Evolutionary conservation across 2,888 invertebrate species (phyloP), one percentile per base, ranked within the genome.

Genomic region (Tuberolachnus salignus): DNA sequence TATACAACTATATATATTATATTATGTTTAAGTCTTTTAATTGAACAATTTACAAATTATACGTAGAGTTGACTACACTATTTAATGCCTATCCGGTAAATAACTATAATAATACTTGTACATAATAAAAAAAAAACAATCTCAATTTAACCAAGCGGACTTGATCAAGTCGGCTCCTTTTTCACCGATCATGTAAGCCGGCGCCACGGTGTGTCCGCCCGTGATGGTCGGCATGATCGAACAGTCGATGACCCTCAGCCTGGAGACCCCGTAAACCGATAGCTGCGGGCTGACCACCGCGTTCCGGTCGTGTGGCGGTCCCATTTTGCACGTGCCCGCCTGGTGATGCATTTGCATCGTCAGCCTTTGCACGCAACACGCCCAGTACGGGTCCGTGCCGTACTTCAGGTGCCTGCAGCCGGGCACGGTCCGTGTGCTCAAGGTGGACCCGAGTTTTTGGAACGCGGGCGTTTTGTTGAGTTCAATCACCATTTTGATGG

Each of bases 311-410:
- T 44, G 61, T 11, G 82, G 63, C 0, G 83, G 82, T 0, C 84
- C 84, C 84, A 84, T 84, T 80, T 82, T 83, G 74, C 83, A 83
- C 0, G 84, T 84, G 10, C 84, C 83, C 67, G 82, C 81, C 85
- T 91, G 90, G 84, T 92, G 92, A 81, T 92, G 92, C 82, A 93
- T 86, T 66, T 91, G 92, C 75, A 91, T 90, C 9, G 91, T 91
- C 21, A 91, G 89, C 81, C 90, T 89, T 82, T 90, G 88, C 26
- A 92, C 88, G 61, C 90, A 90, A 83, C 94, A 94, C 71, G 88
- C 88, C 92, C 92, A 93, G 84, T 94, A 93, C 14, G 87, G 85
- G 82, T 92, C 90, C 2, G 90, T 89, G 80, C 88, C 88, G 84
- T 92, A 92, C 8, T 82, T 63, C 8, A 88, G 83, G 67, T 88